Percentiles rank a stretch among this genome's conserved stretches.
phyloP scores from a whole-genome alignment of 2,113 vertebrate genomes.

The Serinus canaria region DNA sequence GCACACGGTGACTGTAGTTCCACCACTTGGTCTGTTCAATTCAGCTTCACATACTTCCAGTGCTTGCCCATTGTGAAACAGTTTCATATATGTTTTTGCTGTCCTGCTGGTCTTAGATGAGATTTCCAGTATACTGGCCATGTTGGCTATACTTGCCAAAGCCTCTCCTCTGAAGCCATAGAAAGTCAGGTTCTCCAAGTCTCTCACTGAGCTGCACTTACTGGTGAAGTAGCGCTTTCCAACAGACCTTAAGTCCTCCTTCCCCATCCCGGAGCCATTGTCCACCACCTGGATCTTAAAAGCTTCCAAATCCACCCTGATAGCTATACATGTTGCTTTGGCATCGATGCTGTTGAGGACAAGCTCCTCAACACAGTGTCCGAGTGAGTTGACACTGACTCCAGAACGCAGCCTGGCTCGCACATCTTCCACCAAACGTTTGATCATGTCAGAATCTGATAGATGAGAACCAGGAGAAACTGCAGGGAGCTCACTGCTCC shows the following conservation, averaged over 20 bases:
- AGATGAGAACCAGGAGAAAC: background rate
- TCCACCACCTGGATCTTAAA: conserved; percentile 93
- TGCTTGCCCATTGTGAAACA: conserved; percentile 83
- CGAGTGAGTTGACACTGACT: conserved; percentile 81
- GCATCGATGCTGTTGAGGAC: conserved; percentile 91
- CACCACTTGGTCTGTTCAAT: conserved; percentile 78
- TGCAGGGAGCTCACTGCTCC: background rate
- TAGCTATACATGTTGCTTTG: conserved; percentile 87
- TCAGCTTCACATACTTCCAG: conserved; percentile 80
- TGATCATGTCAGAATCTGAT: conserved; percentile 81
- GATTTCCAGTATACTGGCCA: conserved; percentile 87
- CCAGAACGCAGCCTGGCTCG: conserved; percentile 86
- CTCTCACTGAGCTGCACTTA: conserved; percentile 83
- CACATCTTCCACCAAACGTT: conserved; percentile 79
- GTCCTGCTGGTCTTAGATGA: conserved; percentile 80
- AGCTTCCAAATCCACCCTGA: conserved; percentile 87
- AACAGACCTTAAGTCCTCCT: conserved; percentile 78
- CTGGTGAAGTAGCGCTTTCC: conserved; percentile 89
- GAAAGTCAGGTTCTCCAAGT: conserved; percentile 84
- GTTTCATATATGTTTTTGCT: conserved; percentile 83
- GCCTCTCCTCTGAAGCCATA: conserved; percentile 94
- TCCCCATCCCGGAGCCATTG: conserved; percentile 85
- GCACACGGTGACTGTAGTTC: conserved; percentile 86
- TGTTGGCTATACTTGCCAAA: conserved; percentile 84
- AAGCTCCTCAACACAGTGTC: conserved; percentile 93